A percentile compares a stretch with the other conserved stretches of the same genome.
These are phyloP conservation scores for Neotragus pygmaeus DNA, from an alignment of 2,113 vertebrate genomes.

Conservation along the genomic window DNA sequence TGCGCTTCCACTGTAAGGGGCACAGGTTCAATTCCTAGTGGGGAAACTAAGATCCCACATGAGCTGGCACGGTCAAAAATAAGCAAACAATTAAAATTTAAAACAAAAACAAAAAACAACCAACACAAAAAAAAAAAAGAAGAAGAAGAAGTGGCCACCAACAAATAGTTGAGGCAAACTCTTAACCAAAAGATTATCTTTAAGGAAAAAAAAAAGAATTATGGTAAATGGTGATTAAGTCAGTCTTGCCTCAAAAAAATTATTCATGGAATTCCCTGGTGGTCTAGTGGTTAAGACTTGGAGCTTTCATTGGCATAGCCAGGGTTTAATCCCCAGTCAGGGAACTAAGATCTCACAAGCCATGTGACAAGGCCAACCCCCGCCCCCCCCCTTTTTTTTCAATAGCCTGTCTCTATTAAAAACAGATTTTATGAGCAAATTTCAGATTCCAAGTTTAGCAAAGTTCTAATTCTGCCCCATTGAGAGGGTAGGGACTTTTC, in stretches of 20 bases:
- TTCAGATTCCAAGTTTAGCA: neutral
- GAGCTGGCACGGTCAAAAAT: neutral
- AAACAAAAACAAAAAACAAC: neutral
- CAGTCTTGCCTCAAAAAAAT: neutral
- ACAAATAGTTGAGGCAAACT: neutral
- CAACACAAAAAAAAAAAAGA: accelerated
- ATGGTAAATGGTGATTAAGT: neutral
- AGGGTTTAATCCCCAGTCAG: neutral
- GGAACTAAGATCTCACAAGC: neutral
- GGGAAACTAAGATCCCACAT: neutral
- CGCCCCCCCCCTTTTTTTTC: neutral
- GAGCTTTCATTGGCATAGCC: neutral
- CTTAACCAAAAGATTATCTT: neutral
- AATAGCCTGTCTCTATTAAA: neutral
- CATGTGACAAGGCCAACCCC: neutral
- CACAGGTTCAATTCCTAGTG: neutral
- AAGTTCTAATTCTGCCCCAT: neutral
- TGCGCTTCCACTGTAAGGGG: neutral
- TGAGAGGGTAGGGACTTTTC: neutral
- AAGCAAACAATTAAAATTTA: neutral
- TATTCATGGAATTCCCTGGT: neutral
- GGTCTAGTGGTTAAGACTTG: neutral
- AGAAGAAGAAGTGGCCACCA: neutral
- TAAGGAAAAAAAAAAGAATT: neutral
- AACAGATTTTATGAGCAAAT: conserved; percentile 4